A percentile compares a stretch with the other conserved stretches of the same genome.
Evolutionary conservation across 1,140 invertebrate genomes (phyloP).

Genomic region (Drosophila navojoa): DNA sequence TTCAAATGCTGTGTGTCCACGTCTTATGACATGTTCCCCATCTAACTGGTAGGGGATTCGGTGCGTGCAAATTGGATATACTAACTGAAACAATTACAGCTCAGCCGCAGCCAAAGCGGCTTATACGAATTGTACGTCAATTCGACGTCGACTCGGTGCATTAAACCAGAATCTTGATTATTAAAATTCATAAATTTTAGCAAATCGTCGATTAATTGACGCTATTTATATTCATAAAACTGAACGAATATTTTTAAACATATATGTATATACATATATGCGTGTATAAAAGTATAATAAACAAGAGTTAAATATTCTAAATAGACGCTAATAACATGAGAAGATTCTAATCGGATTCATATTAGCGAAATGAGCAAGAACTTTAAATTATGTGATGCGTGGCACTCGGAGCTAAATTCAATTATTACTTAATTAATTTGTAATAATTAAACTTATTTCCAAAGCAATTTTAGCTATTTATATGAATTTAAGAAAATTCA

Average conservation of each 20-base stretch:
- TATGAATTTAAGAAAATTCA: no score
- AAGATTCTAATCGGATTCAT: neutral
- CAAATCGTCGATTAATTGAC: constrained; percentile 42
- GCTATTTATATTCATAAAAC: constrained; percentile 10
- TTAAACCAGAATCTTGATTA: constrained; percentile 29
- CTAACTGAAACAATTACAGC: constrained; percentile 12
- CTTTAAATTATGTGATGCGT: neutral
- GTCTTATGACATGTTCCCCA: constrained; percentile 9
- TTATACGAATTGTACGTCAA: neutral
- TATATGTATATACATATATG: no score
- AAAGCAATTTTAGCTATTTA: no score
- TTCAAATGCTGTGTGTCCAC: constrained; percentile 7
- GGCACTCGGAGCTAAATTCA: no score
- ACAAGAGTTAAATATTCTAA: constrained; percentile 7
- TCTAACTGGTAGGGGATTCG: neutral
- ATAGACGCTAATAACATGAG: neutral
- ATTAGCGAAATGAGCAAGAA: neutral
- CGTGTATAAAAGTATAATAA: constrained; percentile 5
- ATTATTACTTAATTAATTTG: no score
- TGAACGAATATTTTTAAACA: neutral
- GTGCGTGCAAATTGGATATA: constrained; percentile 7
- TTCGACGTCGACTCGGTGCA: constrained; percentile 1
- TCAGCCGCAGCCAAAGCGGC: neutral
- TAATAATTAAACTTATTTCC: no score
- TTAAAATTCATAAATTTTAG: constrained; percentile 44